Conservation (phyloP, 2,888 invertebrate genomes). For the Clusia tigrina region DNA sequence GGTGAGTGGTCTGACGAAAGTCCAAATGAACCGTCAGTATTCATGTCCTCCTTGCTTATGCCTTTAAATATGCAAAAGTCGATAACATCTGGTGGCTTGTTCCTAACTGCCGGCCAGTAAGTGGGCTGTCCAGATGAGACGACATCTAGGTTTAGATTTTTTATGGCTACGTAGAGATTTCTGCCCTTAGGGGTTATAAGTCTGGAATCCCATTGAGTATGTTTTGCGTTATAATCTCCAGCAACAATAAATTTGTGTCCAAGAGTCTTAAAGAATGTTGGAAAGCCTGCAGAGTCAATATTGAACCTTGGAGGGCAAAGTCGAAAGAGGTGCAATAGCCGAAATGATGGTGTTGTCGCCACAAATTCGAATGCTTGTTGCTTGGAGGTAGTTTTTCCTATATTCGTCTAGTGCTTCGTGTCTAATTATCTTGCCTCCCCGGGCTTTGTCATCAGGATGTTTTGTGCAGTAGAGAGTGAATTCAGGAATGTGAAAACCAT, state of each 20-base stretch:
- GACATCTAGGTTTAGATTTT: not conserved
- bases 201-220: not conserved
- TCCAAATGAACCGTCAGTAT: not conserved
- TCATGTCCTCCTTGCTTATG: not conserved
- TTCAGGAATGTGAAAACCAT: too few relatives aligned
- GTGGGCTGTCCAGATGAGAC: not conserved
- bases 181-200: not conserved
- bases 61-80: not conserved
- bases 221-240: not conserved
- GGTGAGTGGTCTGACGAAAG: conserved; percentile 1
- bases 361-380: too few relatives aligned
- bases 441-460: too few relatives aligned
- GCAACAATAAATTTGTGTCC: not conserved
- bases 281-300: too few relatives aligned
- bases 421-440: too few relatives aligned
- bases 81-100: not conserved
- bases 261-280: not conserved
- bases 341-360: too few relatives aligned
- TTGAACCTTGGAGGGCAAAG: too few relatives aligned
- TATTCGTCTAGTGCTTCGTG: too few relatives aligned
- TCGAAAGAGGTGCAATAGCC: too few relatives aligned
- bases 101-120: not conserved
- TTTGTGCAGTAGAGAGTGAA: too few relatives aligned
- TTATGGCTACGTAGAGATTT: not conserved
- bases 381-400: too few relatives aligned